Base-by-base conservation (phyloP, 1,140 invertebrate species). In the Akabosia matsudoensis region DNA sequence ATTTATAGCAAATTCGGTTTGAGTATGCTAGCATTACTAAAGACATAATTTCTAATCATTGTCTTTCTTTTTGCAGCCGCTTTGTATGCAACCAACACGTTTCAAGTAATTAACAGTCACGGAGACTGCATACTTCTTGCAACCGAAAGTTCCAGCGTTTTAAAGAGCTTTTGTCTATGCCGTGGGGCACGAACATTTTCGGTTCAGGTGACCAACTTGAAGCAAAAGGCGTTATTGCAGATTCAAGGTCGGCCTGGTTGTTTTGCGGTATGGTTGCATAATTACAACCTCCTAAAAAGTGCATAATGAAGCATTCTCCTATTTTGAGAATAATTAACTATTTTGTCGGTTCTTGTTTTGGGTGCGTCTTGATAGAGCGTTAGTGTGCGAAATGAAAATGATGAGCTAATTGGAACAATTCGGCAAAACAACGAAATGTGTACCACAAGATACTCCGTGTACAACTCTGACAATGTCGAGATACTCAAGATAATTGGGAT, bases 51-150 rank as follows among this genome's bases (percentile, higher is more conserved):
- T 45, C 37, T 45, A 45, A 45, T 45, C 7, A n/a, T 76, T 70
- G 4, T 34, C 26, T 22, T 26, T 67, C 52, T 70, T 22, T 33
- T 31, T 51, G 26, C 37, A 74, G 73, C 61, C 54, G 56, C 72
- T 1, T 70, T 61, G 16, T 52, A 74, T 52, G 56, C 76, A 0
- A 74, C 73, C 22, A 77, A 74, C 33, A 77, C 67, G n/a, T 77
- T 77, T 31, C 76, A 77, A 74, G 70, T 77, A 16, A 74, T 77
- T 33, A 77, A 77, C 61, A 77, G 72, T 37, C 18, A 37, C 0
- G 76, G 72, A 14, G 76, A 77, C 34, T 77, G 76, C 31, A 77
- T 77, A 18, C 70, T 74, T 34, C 70, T 77, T 51, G 76, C 61
- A 14, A 51, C 56, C 16, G 76, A 77, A 37, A 54, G 54, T 64